Evolutionary conservation across 2,113 vertebrate genomes (phyloP).

Genomic region (Mesembrinibis cayennensis): DNA sequence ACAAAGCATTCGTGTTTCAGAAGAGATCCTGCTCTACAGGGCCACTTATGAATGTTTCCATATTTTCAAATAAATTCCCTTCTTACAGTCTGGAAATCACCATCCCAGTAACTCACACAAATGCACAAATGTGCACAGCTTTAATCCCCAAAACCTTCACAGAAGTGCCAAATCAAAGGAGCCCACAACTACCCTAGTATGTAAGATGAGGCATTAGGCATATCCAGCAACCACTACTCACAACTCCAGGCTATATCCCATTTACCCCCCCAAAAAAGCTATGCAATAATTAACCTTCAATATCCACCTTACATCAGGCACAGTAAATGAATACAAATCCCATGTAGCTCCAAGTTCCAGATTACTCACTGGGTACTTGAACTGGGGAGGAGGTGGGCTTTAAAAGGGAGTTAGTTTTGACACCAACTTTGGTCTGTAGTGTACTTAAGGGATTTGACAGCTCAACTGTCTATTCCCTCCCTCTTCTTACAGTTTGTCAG

Average conservation of each 20-base stretch:
- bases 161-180: not conserved
- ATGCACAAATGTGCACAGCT: not conserved
- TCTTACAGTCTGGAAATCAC: not conserved
- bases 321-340: not conserved
- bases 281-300: not conserved
- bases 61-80: not conserved
- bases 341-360: fast-evolving
- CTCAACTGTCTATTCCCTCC: not conserved
- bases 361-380: not conserved
- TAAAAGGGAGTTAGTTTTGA: not conserved
- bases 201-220: not conserved
- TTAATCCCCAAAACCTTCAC: not conserved
- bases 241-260: not conserved
- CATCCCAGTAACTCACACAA: not conserved
- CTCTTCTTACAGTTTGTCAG: conserved; percentile 4
- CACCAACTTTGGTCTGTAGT: not conserved
- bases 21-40: not conserved
- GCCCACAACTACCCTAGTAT: not conserved
- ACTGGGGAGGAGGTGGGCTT: not conserved
- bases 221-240: not conserved
- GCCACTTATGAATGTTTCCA: fast-evolving
- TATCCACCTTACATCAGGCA: not conserved
- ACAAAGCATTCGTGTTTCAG: not conserved
- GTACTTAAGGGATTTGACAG: conserved; percentile 12
- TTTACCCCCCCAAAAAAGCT: not conserved